These are phyloP conservation scores for Agrotis clavis DNA, from an alignment of 2,888 invertebrate species.

Conservation along the genomic window DNA sequence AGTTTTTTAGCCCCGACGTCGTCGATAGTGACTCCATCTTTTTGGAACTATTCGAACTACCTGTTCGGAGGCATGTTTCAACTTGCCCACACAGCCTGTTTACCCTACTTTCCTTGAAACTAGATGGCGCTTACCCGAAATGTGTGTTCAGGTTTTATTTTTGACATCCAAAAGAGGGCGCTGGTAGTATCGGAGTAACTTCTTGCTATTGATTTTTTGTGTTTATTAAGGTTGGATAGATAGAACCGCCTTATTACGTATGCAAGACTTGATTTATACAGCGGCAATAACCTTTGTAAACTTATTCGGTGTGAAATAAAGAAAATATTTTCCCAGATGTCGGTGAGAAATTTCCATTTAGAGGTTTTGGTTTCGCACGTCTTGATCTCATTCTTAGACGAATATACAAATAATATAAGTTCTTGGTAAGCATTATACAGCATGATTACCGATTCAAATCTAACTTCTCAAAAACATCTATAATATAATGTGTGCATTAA, in stretches of 20 bases:
- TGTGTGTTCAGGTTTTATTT: constrained; percentile 11
- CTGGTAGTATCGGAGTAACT: constrained; percentile 28
- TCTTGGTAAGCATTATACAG: constrained; percentile 24
- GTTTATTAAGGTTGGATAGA: constrained; percentile 15
- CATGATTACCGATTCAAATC: constrained; percentile 25
- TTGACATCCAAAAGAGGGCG: constrained; percentile 50
- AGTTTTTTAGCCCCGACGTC: constrained; percentile 13
- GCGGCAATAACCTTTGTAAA: constrained; percentile 28
- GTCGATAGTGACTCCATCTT: constrained; percentile 55
- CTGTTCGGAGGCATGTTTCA: constrained; percentile 34
- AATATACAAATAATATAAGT: constrained; percentile 18
- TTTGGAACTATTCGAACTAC: constrained; percentile 28
- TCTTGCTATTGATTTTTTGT: constrained; percentile 47
- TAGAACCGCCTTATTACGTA: constrained; percentile 12
- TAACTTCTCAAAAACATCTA: constrained; percentile 26
- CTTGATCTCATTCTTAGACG: constrained; percentile 44
- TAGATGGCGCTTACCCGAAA: constrained; percentile 60
- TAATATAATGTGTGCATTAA: constrained; percentile 37
- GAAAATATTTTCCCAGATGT: constrained; percentile 30
- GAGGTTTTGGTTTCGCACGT: constrained; percentile 11
- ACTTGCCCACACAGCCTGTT: constrained; percentile 38
- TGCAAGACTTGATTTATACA: constrained; percentile 18
- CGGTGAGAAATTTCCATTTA: constrained; percentile 28
- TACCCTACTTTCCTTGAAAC: constrained; percentile 23
- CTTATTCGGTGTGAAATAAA: constrained; percentile 29